Base-by-base conservation (phyloP, 2,888 invertebrate genomes). In the Eupithecia vulgata region DNA sequence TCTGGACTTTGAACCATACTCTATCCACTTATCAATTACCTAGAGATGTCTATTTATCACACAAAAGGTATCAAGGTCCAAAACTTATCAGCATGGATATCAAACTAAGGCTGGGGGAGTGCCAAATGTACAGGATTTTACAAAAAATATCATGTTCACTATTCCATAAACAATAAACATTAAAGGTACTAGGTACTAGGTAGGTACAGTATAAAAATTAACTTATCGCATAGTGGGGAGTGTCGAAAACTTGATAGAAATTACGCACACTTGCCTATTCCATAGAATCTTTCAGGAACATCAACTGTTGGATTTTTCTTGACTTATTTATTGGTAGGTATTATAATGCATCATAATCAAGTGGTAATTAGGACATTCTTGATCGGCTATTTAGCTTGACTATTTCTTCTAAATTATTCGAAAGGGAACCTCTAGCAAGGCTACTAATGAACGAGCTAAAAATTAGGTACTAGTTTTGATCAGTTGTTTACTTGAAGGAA, bases 401-500 rank as follows among this genome's bases (percentile, higher is more conserved):
- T 45, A 45, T 42, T 42, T 15, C 0, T 42, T 5, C 13, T 1
- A 17, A 45, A 45, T 45, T 17, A 17, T 17, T 45, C 17, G 17
- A 45, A 48, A n/a, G n/a, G n/a, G n/a, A 1, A n/a, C n/a, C 7
- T 48, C 45, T 8, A n/a, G 1, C 6, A 45, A 17, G 17, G n/a
- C 48, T 48, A n/a, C 3, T 8, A 48, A 45, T n/a, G 12, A 52
- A 21, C 12, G 21, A 52, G 52, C 21, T 17, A n/a, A 45, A 15
- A 17, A 45, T 15, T 45, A 45, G 15, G 48, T 10, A 8, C 21
- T 21, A 21, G 52, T 21, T 52, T 21, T 52, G 45, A 8, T 48
- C n/a, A 48, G 52, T 17, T 52, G 21, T 21, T 21, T 52, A 21
- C 52, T n/a, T 52, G 3, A 10, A 8, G 13, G 21, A 57, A 87